A percentile compares a stretch with the other conserved stretches of the same genome.
Conservation (phyloP, 2,888 invertebrate genomes). For the Eupithecia abbreviata region DNA sequence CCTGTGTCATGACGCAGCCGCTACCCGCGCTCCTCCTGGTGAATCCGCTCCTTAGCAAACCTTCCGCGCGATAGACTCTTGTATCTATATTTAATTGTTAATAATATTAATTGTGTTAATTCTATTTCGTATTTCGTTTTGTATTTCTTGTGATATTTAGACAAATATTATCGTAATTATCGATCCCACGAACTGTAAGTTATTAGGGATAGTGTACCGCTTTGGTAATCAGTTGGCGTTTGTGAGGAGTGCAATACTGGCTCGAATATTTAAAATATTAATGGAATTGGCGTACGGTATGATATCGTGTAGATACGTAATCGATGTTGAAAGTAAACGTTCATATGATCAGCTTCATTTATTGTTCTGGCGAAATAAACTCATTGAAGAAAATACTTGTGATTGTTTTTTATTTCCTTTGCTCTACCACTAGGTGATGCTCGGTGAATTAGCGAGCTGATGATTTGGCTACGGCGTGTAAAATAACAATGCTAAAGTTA, state of each 20-base stretch:
- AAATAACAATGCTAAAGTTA: constrained; percentile 51
- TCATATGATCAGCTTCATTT: constrained; percentile 83
- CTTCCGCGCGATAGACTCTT: constrained; percentile 66
- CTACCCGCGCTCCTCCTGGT: constrained; percentile 72
- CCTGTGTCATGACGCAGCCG: constrained; percentile 82
- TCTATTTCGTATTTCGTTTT: constrained; percentile 83
- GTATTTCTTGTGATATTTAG: constrained; percentile 84
- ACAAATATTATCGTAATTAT: constrained; percentile 80
- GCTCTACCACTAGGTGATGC: constrained; percentile 10
- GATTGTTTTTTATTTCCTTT: constrained; percentile 74
- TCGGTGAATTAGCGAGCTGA: constrained; percentile 56
- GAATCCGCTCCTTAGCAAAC: constrained; percentile 63
- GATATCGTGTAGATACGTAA: constrained; percentile 81
- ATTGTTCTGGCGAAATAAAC: constrained; percentile 84
- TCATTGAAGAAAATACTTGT: constrained; percentile 76
- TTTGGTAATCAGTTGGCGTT: constrained; percentile 71
- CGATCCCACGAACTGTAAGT: constrained; percentile 82
- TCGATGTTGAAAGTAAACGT: constrained; percentile 84
- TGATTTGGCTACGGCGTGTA: constrained; percentile 61
- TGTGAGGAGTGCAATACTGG: constrained; percentile 81
- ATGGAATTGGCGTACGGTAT: constrained; percentile 73
- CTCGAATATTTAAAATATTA: constrained; percentile 78
- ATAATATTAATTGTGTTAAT: constrained; percentile 82
- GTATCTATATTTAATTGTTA: constrained; percentile 78
- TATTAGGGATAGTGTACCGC: constrained; percentile 74